These are phyloP conservation scores for Zelostemma sp. DNA, from an alignment of 1,140 invertebrate genomes.

Conservation along the genomic window DNA sequence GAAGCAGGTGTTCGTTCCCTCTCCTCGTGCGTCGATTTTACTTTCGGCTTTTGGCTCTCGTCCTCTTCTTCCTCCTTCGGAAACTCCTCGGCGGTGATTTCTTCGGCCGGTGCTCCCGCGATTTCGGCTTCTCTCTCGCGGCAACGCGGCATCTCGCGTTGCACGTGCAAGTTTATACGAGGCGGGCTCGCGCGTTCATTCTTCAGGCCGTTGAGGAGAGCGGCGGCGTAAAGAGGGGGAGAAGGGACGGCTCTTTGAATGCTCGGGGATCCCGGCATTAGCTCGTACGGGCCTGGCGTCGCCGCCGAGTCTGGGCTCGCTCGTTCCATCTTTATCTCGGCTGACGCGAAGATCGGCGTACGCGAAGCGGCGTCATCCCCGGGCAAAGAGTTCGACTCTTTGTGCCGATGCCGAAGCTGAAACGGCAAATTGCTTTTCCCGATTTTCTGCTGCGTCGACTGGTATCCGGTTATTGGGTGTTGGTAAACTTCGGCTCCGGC, in stretches of 20 bases:
- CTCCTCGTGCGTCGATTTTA: constrained; percentile 1
- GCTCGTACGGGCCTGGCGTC: constrained; percentile 59
- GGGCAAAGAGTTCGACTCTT: constrained; percentile 36
- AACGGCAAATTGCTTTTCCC: constrained; percentile 14
- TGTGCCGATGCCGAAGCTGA: constrained; percentile 37
- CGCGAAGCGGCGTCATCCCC: constrained; percentile 30
- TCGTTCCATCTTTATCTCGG: constrained; percentile 60
- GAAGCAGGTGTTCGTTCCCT: constrained; percentile 16
- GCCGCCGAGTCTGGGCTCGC: constrained; percentile 59
- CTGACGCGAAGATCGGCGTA: constrained; percentile 40
- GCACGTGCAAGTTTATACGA: constrained; percentile 36
- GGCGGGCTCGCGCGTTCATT: constrained; percentile 24
- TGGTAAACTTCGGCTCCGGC: no score
- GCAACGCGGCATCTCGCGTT: constrained; percentile 31
- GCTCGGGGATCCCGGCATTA: constrained; percentile 45
- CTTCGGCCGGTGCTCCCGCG: constrained; percentile 17
- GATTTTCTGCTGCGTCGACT: no score
- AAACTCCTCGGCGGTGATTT: constrained; percentile 9
- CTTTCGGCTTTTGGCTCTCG: no score
- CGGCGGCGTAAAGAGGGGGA: constrained; percentile 54
- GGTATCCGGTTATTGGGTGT: no score
- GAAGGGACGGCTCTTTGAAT: constrained; percentile 25
- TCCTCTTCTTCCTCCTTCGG: background rate
- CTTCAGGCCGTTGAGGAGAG: constrained; percentile 24
- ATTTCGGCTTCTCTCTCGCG: constrained; percentile 22